Percentiles rank a stretch among this genome's conserved stretches.
phyloP scores from a whole-genome alignment of 2,888 invertebrate genomes.

The Clistopyga incitator region DNA sequence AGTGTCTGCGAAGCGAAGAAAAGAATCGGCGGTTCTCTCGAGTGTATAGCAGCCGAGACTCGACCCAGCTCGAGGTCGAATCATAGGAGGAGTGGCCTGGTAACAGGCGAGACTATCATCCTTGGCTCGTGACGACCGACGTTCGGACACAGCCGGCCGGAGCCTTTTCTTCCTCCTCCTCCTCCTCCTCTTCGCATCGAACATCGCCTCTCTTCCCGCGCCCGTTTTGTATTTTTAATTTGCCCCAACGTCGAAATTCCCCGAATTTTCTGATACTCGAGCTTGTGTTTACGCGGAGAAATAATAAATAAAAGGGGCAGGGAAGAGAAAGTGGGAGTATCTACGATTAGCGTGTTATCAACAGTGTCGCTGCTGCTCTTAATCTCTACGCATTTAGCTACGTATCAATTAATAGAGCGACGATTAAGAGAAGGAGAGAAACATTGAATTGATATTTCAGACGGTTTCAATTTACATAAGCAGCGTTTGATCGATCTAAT shows the following conservation, averaged over 20 bases:
- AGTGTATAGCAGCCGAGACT: conserved; percentile 52
- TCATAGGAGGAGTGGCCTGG: conserved; percentile 72
- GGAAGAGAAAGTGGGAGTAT: conserved; percentile 16
- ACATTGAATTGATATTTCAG: conserved; percentile 15
- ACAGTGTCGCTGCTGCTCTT: background rate
- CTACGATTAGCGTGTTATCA: conserved; percentile 33
- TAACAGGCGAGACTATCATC: conserved; percentile 71
- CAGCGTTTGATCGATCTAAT: conserved; percentile 4
- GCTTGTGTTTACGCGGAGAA: background rate
- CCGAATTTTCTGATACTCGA: conserved; percentile 44
- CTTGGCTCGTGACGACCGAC: conserved; percentile 65
- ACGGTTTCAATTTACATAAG: conserved; percentile 18
- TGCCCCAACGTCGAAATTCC: conserved; percentile 33
- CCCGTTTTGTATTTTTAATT: conserved; percentile 43
- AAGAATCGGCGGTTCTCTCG: conserved; percentile 63
- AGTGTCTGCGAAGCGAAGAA: conserved; percentile 27
- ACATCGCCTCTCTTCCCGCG: background rate
- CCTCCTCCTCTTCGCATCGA: conserved; percentile 18
- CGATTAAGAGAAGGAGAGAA: background rate
- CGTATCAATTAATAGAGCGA: conserved; percentile 15
- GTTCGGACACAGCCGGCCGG: conserved; percentile 51
- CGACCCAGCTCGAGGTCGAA: conserved; percentile 72
- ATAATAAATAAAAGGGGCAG: too few relatives aligned
- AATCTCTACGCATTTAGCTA: conserved; percentile 1
- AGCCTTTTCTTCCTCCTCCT: conserved; percentile 30